A percentile compares a stretch with the other conserved stretches of the same genome.
Conservation (phyloP, 2,888 invertebrate genomes). For the Caenorhabditis auriculariae region DNA sequence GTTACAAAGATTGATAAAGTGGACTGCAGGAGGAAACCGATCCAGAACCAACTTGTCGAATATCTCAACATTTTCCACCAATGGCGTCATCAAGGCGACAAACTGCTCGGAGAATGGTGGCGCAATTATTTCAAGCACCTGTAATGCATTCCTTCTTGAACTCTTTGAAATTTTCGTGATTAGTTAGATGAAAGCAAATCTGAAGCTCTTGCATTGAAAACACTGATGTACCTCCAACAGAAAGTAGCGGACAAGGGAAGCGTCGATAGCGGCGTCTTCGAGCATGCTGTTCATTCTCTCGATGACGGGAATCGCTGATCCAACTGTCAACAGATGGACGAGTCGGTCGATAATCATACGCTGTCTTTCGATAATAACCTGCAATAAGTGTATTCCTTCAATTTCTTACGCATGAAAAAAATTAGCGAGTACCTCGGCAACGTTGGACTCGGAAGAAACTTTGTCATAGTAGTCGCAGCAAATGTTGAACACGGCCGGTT, state of each 20-base stretch:
- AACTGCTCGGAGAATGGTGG: too few relatives aligned
- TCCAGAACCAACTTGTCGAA: too few relatives aligned
- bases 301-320: slow-evolving; percentile 33
- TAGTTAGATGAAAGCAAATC: too few relatives aligned
- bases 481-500: slow-evolving; percentile 31
- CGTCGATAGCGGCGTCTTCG: slow-evolving; percentile 34
- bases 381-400: neutral
- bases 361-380: slow-evolving; percentile 39
- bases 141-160: too few relatives aligned
- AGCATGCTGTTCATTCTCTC: slow-evolving; percentile 31
- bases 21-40: too few relatives aligned
- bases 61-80: too few relatives aligned
- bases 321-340: slow-evolving; percentile 36
- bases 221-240: slow-evolving; percentile 12
- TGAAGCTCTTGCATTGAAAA: too few relatives aligned
- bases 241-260: slow-evolving; percentile 34
- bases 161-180: too few relatives aligned
- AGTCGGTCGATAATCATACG: slow-evolving; percentile 40
- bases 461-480: slow-evolving; percentile 35
- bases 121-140: too few relatives aligned
- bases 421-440: slow-evolving; percentile 28
- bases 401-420: neutral
- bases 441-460: slow-evolving; percentile 28
- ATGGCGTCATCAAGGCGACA: too few relatives aligned
- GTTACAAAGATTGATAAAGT: too few relatives aligned